phyloP scores from a whole-genome alignment of 2,113 vertebrate genomes.

The Gracilinanus agilis region DNA sequence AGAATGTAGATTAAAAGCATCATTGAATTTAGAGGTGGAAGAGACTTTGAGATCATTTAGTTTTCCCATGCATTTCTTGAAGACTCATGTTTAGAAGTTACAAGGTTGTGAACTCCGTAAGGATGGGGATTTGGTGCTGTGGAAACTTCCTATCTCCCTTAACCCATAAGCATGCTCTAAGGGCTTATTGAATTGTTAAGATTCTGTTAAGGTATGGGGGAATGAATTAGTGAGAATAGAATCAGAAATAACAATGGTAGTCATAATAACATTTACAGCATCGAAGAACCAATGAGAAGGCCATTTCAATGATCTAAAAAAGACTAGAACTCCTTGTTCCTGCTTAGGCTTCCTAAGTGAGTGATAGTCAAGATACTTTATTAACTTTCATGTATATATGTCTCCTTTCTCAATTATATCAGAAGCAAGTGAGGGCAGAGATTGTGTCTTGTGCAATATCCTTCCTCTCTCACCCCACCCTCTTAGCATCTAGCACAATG shows the following conservation, averaged over 20 bases:
- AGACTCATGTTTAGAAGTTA: not conserved
- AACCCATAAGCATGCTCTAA: not conserved
- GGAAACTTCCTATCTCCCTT: not conserved
- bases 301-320: not conserved
- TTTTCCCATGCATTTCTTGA: not conserved
- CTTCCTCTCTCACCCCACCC: not conserved
- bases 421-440: not conserved
- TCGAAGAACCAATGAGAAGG: not conserved
- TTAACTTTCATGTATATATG: not conserved
- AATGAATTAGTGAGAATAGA: not conserved
- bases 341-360: not conserved
- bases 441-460: not conserved
- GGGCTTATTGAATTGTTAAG: not conserved
- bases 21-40: not conserved
- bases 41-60: not conserved
- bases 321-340: not conserved
- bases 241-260: not conserved
- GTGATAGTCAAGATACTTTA: not conserved
- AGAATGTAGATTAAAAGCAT: not conserved
- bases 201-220: not conserved
- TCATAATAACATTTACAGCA: not conserved
- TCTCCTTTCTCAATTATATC: not conserved
- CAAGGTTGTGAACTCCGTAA: not conserved
- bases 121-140: not conserved
- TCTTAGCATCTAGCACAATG: not conserved